Base-by-base conservation (phyloP, 2,113 vertebrate genomes). In the Channa maculata region DNA sequence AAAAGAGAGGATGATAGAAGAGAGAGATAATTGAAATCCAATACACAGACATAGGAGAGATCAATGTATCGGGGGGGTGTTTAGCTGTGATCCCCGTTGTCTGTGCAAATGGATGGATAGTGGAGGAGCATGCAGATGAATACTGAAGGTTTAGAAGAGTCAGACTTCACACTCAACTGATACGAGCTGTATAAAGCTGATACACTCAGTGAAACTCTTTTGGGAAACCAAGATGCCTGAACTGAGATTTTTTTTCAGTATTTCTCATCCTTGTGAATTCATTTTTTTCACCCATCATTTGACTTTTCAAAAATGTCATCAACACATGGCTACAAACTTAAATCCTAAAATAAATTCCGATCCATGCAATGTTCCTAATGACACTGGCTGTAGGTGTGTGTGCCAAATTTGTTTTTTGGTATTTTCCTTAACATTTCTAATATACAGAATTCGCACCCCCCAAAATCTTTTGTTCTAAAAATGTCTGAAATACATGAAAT, bases 61-160 rank as follows among this genome's bases (percentile, higher is more conserved):
- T 78, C 52, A 71, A 79, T 80, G 82, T 62, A 53, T 82, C 66
- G 10, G 57, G 24, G 53, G 53, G 6, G 4, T 41, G 77, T 64
- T 76, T 49, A 69, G 74, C 70, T 54, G 80, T 65, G 80, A 80
- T 83, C 77, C 77, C 46, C 54, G 74, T 59, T 65, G 51, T 66
- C 65, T 46, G 60, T 59, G 72, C 53, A 75, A 80, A 82, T 41
- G 66, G 57, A 84, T 66, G 48, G 59, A 72, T 15, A 46, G 53
- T 53, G 63, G 33, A 43, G 24, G 39, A 37, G 71, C 13, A 14
- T 54, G 41, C 37, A 54, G 53, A 72, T 65, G 61, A 75, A 58
- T 5, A 50, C n/a, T 51, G 74, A 64, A 34, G 66, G 53, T 72
- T 81, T 81, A 53, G 78, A 72, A 65, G 33, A 64, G 45, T 59